Percentiles rank a stretch among this genome's conserved stretches.
phyloP scores from a whole-genome alignment of 2,113 vertebrate species.

The Tretioscincus oriximinensis region DNA sequence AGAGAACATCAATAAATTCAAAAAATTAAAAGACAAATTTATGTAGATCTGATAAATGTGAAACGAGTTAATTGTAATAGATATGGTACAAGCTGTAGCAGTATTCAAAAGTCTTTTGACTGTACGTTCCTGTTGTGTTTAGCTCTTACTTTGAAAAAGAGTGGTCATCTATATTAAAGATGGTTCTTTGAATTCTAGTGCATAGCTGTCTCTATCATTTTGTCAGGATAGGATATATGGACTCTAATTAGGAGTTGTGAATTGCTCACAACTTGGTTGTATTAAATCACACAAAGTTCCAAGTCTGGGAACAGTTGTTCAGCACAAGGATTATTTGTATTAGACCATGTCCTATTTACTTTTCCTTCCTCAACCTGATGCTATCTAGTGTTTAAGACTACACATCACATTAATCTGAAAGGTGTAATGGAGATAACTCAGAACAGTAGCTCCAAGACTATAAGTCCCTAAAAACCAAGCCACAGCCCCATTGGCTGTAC shows the following conservation, averaged over 20 bases:
- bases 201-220: neutral
- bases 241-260: no score
- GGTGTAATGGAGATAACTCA: neutral
- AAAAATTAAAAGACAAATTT: no score
- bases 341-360: no score
- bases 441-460: neutral
- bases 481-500: neutral
- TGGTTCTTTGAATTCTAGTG: neutral
- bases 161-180: neutral
- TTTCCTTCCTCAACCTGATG: no score
- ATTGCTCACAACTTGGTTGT: no score
- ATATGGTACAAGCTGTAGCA: neutral
- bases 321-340: neutral
- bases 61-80: neutral
- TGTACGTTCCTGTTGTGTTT: no score
- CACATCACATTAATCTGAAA: neutral
- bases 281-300: neutral
- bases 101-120: neutral
- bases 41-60: neutral
- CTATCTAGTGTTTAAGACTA: no score
- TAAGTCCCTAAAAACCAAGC: neutral
- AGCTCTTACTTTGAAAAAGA: no score
- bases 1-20: neutral
- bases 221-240: neutral
- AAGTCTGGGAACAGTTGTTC: neutral